Evolutionary conservation across 2,888 invertebrate species (phyloP), one percentile per base, ranked within the genome.

Genomic region (Julus scanicus): DNA sequence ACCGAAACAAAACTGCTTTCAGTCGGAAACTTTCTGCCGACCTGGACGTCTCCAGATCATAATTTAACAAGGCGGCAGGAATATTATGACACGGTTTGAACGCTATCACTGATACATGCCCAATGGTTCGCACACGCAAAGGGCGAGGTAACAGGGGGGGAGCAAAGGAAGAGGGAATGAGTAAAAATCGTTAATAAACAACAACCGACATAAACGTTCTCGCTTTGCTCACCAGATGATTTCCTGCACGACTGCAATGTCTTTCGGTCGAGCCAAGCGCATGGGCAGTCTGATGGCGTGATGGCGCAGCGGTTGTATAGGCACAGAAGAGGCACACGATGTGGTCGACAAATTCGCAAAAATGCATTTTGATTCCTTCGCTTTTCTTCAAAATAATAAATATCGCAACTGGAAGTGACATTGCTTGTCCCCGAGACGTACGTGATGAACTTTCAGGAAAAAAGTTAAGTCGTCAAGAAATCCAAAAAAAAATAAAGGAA

Each of bases 321-420:
- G 71, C 71, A 71, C 71, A 20, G 71, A 71, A 71, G 71, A 71
- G 71, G 71, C 71, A 71, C 71, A 29, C 20, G 71, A 29, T 71
- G 71, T 71, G 71, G 71, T 71, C 71, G 71, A 71, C 71, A 71
- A 63, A 71, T 71, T 71, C 71, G 29, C 71, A 71, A 71, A 63
- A 71, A 63, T 71, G 71, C 20, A 29, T 71, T 71, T 71, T 71
- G 71, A 71, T 71, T 71, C 71, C 71, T 71, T 71, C 71, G 71
- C 71, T 71, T 71, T 71, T 71, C 71, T 71, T 71, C 71, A 71
- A 71, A 71, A 71, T 71, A 71, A 71, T 71, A 71, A 71, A 71
- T 71, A 71, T 71, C 71, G 71, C 20, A 63, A 63, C 63, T 63
- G 63, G 57, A 63, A 63, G 63, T 63, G 63, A 63, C 63, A 20